These are phyloP conservation scores for Platygyra sinensis DNA, from an alignment of 64 coral and sea anemone species.

Conservation along the genomic window DNA sequence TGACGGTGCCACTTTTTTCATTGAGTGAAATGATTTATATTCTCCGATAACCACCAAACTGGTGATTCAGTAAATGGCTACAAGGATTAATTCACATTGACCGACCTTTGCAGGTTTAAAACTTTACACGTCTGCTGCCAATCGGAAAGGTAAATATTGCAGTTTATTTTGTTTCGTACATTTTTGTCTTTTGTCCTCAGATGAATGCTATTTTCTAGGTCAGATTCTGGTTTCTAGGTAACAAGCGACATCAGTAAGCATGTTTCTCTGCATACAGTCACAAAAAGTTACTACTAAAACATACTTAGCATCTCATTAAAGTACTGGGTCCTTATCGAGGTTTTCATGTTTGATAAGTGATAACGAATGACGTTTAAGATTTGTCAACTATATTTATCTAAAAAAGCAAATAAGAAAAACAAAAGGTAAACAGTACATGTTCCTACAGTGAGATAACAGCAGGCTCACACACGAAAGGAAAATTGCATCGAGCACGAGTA, in stretches of 20 bases:
- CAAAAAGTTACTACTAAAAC: not conserved
- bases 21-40: too few relatives aligned
- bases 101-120: too few relatives aligned
- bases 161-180: not conserved
- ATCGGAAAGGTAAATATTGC: not conserved
- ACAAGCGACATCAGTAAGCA: not conserved
- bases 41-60: too few relatives aligned
- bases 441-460: not conserved
- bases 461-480: not conserved
- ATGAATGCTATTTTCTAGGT: not conserved
- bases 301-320: constrained; percentile 9
- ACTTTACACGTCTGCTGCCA: too few relatives aligned
- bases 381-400: constrained; percentile 21
- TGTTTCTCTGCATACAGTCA: not conserved
- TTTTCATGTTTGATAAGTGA: not conserved
- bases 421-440: constrained; percentile 26
- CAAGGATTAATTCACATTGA: too few relatives aligned
- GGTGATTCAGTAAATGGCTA: too few relatives aligned
- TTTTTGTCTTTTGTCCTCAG: not conserved
- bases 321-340: not conserved
- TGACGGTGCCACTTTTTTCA: too few relatives aligned
- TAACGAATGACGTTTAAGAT: constrained; percentile 9
- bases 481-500: not conserved
- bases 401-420: not conserved
- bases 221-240: not conserved